These are phyloP conservation scores for Melanophora roralis DNA, from an alignment of 2,888 invertebrate genomes.

Conservation along the genomic window DNA sequence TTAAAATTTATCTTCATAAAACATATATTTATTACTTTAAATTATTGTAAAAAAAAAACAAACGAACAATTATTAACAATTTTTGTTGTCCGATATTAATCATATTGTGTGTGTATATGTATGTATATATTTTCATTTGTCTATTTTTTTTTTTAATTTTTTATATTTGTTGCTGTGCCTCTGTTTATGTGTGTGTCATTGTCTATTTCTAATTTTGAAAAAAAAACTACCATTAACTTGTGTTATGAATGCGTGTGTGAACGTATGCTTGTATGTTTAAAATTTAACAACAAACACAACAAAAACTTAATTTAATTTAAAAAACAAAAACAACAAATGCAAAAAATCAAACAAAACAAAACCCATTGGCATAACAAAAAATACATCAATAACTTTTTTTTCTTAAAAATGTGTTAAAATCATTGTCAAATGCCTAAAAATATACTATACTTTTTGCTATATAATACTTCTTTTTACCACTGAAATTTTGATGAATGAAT, in stretches of 20 bases:
- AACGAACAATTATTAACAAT: not conserved
- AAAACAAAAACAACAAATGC: slow-evolving; percentile 15
- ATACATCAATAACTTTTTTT: not conserved
- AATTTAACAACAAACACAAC: slow-evolving; percentile 29
- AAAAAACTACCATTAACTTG: slow-evolving; percentile 13
- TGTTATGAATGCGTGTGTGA: too few species aligned
- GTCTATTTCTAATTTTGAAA: slow-evolving; percentile 20
- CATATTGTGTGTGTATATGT: slow-evolving; percentile 4
- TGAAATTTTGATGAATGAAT: not conserved
- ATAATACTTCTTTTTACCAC: not conserved
- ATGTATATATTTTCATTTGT: not conserved
- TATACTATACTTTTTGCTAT: slow-evolving; percentile 19
- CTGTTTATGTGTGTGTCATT: slow-evolving; percentile 30
- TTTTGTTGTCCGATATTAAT: slow-evolving; percentile 11
- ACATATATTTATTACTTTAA: not conserved
- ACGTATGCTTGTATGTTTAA: slow-evolving; percentile 44
- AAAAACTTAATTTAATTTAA: slow-evolving; percentile 17
- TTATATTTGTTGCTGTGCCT: too few species aligned
- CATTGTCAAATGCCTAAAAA: slow-evolving; percentile 25
- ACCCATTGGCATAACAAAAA: slow-evolving; percentile 41
- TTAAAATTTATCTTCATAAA: slow-evolving; percentile 13
- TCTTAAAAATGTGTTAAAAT: slow-evolving; percentile 34
- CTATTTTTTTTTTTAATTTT: not conserved
- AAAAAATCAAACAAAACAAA: slow-evolving; percentile 26
- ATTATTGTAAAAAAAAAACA: not conserved